Evolutionary conservation across 2,797 vertebrate species (phyloP).

Genomic region (Halcyon smyrnensis): DNA sequence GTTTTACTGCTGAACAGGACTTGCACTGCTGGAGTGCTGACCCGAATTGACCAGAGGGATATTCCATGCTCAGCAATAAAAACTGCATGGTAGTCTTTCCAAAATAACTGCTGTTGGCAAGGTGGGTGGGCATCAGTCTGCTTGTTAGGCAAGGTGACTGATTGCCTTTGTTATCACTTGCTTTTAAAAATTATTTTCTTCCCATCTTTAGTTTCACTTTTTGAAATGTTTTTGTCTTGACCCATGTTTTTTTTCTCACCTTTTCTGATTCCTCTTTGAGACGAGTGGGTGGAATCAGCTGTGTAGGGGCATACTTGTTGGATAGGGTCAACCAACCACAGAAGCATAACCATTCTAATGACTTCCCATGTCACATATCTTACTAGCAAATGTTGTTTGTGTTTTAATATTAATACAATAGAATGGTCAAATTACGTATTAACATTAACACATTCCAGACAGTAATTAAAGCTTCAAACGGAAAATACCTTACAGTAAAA

Average conservation of each 20-base stretch:
- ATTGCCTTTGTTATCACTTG: neutral
- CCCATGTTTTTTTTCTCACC: neutral
- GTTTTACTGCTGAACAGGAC: neutral
- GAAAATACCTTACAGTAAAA: neutral
- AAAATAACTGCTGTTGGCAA: neutral
- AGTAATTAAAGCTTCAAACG: neutral
- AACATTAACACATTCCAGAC: neutral
- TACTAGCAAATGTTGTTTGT: neutral
- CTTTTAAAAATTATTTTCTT: neutral
- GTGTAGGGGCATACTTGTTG: neutral
- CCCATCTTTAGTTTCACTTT: neutral
- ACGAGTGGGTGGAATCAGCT: fast-evolving
- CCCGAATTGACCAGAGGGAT: neutral
- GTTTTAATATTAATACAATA: neutral
- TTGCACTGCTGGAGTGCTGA: fast-evolving
- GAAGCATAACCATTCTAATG: neutral
- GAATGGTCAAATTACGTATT: neutral
- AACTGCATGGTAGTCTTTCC: neutral
- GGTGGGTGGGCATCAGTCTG: neutral
- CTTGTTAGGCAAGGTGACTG: neutral
- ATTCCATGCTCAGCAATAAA: neutral
- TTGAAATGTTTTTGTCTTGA: neutral
- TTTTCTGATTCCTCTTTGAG: neutral
- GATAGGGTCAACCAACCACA: neutral
- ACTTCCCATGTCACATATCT: neutral